Conservation (phyloP, 1,140 invertebrate genomes). For the Ostrea edulis region DNA sequence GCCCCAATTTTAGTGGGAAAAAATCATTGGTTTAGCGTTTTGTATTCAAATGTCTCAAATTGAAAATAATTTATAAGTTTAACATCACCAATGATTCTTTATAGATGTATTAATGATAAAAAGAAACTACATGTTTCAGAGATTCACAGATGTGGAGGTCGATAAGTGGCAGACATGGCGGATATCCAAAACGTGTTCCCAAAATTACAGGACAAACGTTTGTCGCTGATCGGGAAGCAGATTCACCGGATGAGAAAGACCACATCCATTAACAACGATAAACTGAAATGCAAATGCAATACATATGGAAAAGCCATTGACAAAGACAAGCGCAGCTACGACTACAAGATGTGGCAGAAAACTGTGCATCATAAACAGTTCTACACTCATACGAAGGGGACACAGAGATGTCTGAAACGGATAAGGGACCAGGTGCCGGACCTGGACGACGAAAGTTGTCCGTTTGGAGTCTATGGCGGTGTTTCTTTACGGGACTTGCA, state of each 20-base stretch:
- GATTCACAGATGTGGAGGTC: neutral
- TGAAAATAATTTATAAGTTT: no score
- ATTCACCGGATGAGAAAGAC: conserved; percentile 45
- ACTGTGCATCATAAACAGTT: conserved; percentile 39
- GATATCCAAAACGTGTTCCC: conserved; percentile 42
- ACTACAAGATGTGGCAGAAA: conserved; percentile 49
- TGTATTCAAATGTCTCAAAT: no score
- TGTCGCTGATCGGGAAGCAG: conserved; percentile 44
- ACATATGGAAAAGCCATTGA: conserved; percentile 41
- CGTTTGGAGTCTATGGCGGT: conserved; percentile 52
- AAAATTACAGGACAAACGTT: conserved; percentile 50
- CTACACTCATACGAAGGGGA: conserved; percentile 45
- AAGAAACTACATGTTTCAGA: neutral
- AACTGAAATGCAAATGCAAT: conserved; percentile 36
- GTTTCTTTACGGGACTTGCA: conserved; percentile 37
- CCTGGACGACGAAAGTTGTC: conserved; percentile 37
- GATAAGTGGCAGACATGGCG: neutral
- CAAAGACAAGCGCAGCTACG: conserved; percentile 48
- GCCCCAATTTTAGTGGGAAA: no score
- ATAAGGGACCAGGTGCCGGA: conserved; percentile 35
- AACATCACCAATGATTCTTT: no score
- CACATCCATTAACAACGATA: conserved; percentile 52
- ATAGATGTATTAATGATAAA: no score
- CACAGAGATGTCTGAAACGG: conserved; percentile 53
- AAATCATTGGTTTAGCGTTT: no score